Evolutionary conservation across 2,888 invertebrate species (phyloP).

Genomic region (Nycteola revayana): DNA sequence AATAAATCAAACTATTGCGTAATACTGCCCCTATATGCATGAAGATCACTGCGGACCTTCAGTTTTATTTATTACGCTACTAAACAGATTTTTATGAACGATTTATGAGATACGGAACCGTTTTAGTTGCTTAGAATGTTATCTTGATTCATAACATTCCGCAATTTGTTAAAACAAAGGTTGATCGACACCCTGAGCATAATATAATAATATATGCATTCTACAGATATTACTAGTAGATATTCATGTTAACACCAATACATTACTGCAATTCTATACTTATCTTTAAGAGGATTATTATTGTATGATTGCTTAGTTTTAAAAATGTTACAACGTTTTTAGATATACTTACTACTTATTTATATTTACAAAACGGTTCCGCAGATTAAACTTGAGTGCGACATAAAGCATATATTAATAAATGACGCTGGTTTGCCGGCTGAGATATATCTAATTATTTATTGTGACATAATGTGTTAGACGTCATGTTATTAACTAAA

Average conservation of each 20-base stretch:
- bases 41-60: conserved; percentile 57
- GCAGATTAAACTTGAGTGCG: conserved; percentile 15
- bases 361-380: conserved; percentile 12
- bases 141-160: conserved; percentile 33
- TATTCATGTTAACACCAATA: too few relatives aligned
- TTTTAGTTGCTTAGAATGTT: conserved; percentile 40
- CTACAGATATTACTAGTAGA: too few relatives aligned
- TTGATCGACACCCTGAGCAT: conserved; percentile 27
- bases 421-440: conserved; percentile 30
- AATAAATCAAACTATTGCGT: conserved; percentile 80
- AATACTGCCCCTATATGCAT: conserved; percentile 76
- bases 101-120: conserved; percentile 50
- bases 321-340: too few relatives aligned
- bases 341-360: too few relatives aligned
- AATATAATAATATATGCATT: too few relatives aligned
- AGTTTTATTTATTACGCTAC: conserved; percentile 70
- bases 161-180: conserved; percentile 25
- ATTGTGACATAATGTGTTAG: conserved; percentile 55
- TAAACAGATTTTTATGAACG: conserved; percentile 69
- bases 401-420: conserved; percentile 29
- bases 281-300: too few relatives aligned
- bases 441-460: conserved; percentile 46
- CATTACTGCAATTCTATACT: too few relatives aligned
- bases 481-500: conserved; percentile 59
- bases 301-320: too few relatives aligned